Conservation (phyloP, 2,113 vertebrate genomes). For the Sinocyclocheilus anshuiensis region DNA sequence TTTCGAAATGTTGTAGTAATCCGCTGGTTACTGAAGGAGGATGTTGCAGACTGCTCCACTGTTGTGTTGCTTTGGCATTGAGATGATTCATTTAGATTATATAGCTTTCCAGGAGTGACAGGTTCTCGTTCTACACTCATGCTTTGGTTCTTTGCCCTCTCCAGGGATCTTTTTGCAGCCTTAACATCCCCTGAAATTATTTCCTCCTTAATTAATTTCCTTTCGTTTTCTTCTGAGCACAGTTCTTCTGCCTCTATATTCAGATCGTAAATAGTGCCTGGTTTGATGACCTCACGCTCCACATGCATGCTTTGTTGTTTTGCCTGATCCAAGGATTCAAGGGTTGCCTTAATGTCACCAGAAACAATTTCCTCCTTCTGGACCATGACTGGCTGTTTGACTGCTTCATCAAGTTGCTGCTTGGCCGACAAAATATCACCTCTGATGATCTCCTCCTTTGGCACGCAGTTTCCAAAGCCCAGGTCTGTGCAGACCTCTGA, state of each 20-base stretch:
- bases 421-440: slow-evolving; percentile 69
- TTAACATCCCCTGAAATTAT: slow-evolving; percentile 85
- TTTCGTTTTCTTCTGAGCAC: slow-evolving; percentile 65
- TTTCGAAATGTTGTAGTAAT: slow-evolving; percentile 78
- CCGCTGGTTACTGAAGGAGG: slow-evolving; percentile 70
- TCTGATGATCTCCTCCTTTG: slow-evolving; percentile 72
- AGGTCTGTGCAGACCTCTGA: slow-evolving; percentile 65
- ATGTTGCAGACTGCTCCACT: slow-evolving; percentile 72
- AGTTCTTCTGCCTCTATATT: slow-evolving; percentile 72
- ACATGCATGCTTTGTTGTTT: slow-evolving; percentile 73
- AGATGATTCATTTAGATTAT: slow-evolving; percentile 67
- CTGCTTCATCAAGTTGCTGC: slow-evolving; percentile 68
- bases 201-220: slow-evolving; percentile 78
- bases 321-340: slow-evolving; percentile 77
- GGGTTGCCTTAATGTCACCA: slow-evolving; percentile 75
- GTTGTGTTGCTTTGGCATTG: slow-evolving; percentile 74
- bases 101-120: slow-evolving; percentile 76
- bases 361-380: slow-evolving; percentile 77
- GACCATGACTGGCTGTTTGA: slow-evolving; percentile 62
- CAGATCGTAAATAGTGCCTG: slow-evolving; percentile 75
- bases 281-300: slow-evolving; percentile 68
- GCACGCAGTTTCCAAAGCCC: slow-evolving; percentile 58
- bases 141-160: slow-evolving; percentile 87
- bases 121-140: slow-evolving; percentile 82
- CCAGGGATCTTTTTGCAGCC: slow-evolving; percentile 83